Conservation (phyloP, 2,888 invertebrate genomes). For the Athripsodes cinereus region DNA sequence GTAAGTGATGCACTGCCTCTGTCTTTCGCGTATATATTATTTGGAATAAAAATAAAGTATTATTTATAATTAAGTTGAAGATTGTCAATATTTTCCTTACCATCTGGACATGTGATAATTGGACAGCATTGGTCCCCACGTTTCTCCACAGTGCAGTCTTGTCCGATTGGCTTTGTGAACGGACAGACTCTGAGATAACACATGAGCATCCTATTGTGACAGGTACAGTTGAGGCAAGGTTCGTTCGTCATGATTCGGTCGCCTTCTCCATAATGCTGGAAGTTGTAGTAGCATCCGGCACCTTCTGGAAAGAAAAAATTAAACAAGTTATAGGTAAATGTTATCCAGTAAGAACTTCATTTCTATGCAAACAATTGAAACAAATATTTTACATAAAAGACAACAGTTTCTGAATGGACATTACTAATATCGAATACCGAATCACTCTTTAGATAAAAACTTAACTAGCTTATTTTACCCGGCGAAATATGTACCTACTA, state of each 20-base stretch:
- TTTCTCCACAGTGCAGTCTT: conserved; percentile 86
- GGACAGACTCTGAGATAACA: conserved; percentile 91
- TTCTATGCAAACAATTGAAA: no score
- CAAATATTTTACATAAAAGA: no score
- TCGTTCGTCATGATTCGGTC: conserved; percentile 92
- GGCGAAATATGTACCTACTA: no score
- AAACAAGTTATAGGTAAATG: no score
- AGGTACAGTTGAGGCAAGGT: conserved; percentile 92
- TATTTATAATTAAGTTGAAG: not conserved
- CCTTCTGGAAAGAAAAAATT: conserved; percentile 44
- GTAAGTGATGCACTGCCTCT: no score
- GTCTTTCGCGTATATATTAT: no score
- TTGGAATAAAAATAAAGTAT: no score
- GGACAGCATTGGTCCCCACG: conserved; percentile 90
- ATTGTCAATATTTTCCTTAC: conserved; percentile 41
- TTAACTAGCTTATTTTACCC: no score
- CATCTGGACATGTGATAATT: conserved; percentile 88
- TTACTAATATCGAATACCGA: no score
- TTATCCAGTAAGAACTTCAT: no score
- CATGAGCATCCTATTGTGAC: conserved; percentile 93
- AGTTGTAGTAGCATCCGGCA: conserved; percentile 88
- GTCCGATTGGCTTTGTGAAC: conserved; percentile 88
- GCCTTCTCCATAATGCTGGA: conserved; percentile 88
- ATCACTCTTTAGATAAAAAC: no score
- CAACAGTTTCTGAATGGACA: no score